A percentile compares a stretch with the other conserved stretches of the same genome.
phyloP scores from a whole-genome alignment of 2,113 vertebrate genomes.

The Sander lucioperca region DNA sequence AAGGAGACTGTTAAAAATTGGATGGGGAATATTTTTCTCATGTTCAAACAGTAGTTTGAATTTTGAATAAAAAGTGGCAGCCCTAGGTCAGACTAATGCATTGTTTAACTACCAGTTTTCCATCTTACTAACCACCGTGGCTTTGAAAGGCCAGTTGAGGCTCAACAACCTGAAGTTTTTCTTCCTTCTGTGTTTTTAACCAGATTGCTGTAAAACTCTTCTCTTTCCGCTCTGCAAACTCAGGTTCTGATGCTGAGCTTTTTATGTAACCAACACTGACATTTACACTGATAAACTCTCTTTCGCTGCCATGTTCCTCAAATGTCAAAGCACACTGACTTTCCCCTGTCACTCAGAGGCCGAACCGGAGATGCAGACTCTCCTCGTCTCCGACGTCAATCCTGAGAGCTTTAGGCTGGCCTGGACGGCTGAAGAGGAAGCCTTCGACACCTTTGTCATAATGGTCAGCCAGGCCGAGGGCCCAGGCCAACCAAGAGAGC shows the following conservation, averaged over 20 bases:
- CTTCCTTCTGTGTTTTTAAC: constrained; percentile 5
- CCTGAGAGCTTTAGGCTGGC: constrained; percentile 89
- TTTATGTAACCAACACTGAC: constrained; percentile 1
- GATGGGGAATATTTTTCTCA: too few species aligned
- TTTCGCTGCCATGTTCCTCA: constrained; percentile 38
- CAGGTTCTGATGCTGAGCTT: background rate
- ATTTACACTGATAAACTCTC: constrained; percentile 10
- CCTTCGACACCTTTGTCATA: constrained; percentile 93
- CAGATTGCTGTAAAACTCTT: background rate
- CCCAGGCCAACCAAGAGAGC: constrained; percentile 85
- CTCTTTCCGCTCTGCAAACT: constrained; percentile 18
- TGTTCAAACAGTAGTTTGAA: background rate
- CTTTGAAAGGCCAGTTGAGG: constrained; percentile 81
- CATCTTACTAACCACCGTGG: constrained; percentile 67
- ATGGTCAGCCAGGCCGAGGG: constrained; percentile 87
- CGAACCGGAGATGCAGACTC: constrained; percentile 92
- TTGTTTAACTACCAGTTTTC: background rate
- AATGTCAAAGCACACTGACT: constrained; percentile 67
- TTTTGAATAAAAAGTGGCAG: background rate
- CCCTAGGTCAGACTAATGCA: background rate
- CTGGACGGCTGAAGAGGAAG: constrained; percentile 92
- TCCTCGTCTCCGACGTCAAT: constrained; percentile 89
- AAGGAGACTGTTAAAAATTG: too few species aligned
- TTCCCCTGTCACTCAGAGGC: constrained; percentile 86
- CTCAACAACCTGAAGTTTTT: constrained; percentile 4